Base-by-base conservation (phyloP, 2,888 invertebrate species). In the Bellardia pandia region DNA sequence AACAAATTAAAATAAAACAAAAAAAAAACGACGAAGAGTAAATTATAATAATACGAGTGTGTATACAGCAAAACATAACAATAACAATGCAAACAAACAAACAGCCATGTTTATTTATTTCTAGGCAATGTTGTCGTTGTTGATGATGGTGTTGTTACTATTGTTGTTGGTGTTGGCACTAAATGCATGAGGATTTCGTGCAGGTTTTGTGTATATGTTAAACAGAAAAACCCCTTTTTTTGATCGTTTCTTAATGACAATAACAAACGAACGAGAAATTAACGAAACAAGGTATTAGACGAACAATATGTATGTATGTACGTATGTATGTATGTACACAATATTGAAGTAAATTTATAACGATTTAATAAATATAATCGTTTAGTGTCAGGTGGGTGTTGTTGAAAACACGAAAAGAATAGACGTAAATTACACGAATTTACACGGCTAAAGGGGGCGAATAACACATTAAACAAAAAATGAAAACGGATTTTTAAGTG, bases 361-460 rank as follows among this genome's bases (percentile, higher is more conserved):
- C 64, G 75, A 83, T 83, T 83, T n/a, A 51, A 51, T 51, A n/a
- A 78, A 75, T 69, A 66, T 83, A 86, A 83, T 72, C 64, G 79
- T 86, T 83, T 76, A 79, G 79, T 82, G 78, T 86, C 69, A 83
- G 83, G 86, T 78, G 86, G 78, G 86, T 75, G 42, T 56, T 42
- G 48, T 48, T 76, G 33, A 37, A 56, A 53, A 64, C 56, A 23
- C 64, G 6, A 60, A 23, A 69, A 82, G 71, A 84, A 84, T 51
- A 74, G 72, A 37, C 37, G 33, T 30, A 60, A 78, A 72, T 78
- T 84, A 84, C 40, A 51, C 53, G 37, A 77, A 56, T 48, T 64
- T 37, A 13, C 60, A 75, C 42, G 40, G 13, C 30, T 37, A 58
- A 75, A 68, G 9, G 7, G 23, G 7, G 23, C 48, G 23, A 68